Base-by-base conservation (phyloP, 2,888 invertebrate species). In the Uropetala carovei region DNA sequence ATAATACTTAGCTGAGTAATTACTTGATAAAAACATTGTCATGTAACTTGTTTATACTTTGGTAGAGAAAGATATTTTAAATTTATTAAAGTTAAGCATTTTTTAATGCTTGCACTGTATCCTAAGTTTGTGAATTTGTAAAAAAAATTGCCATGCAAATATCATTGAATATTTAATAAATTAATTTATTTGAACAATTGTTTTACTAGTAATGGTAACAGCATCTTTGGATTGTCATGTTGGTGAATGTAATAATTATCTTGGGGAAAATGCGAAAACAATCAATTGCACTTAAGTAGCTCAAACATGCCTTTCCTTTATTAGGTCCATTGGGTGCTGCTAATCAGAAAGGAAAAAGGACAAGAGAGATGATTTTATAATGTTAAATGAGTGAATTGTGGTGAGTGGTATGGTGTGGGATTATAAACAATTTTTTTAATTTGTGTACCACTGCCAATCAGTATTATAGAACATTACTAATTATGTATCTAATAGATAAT, bases 181-280 rank as follows among this genome's bases (percentile, higher is more conserved):
- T 43, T 43, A 43, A 43, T 43, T 43, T 43, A 1, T 43, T 5
- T 43, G 43, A 43, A 43, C 43, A 43, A 1, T 43, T 43, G 1
- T 43, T 43, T 43, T 43, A 43, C 43, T 43, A 3, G 43, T 5
- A 14, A 27, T 75, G 27, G 27, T 43, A 27, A 11, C 13, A 11
- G 75, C 27, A 75, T 75, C 75, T 75, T 75, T 75, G 75, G 75
- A 75, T 75, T 75, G 27, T 75, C 22, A 27, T 75, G 75, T 75
- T 27, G 75, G 27, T 75, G 22, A 75, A 27, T 75, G 11, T 13
- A 43, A 11, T 13, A 43, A 11, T 75, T 75, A 43, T 43, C 43
- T 43, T 43, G 8, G 27, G 10, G 27, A 18, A 18, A 13, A 75
- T 14, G 43, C 22, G 10, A 75, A 27, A 27, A 0, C 4, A 75